phyloP scores from a whole-genome alignment of 2,888 invertebrate genomes.

The Leptinotarsa juncta region DNA sequence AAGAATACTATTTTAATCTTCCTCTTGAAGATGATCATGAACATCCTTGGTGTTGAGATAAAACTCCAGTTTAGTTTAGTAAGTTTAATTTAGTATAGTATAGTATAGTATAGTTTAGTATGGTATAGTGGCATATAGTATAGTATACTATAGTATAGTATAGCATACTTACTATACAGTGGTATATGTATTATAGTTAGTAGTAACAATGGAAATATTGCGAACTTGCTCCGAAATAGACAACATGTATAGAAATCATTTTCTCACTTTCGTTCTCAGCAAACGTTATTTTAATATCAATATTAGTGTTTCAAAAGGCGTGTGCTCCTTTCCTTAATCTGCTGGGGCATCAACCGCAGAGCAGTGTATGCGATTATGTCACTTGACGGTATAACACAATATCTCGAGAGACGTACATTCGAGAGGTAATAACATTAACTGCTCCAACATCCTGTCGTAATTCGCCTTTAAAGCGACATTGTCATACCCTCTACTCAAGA shows the following conservation, averaged over 20 bases:
- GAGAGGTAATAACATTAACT: slow-evolving; percentile 42
- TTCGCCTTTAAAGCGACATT: slow-evolving; percentile 43
- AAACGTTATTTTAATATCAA: too few relatives aligned
- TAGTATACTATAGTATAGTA: background rate
- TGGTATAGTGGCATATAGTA: background rate
- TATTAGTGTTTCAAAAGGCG: background rate
- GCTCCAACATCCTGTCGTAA: slow-evolving; percentile 48
- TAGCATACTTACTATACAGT: background rate
- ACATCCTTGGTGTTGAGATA: too few relatives aligned
- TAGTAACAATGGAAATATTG: too few relatives aligned
- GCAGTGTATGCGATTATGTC: slow-evolving; percentile 29
- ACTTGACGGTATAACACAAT: slow-evolving; percentile 38
- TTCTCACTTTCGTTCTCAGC: too few relatives aligned
- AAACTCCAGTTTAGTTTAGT: too few relatives aligned
- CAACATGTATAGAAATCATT: too few relatives aligned
- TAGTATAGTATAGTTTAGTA: background rate
- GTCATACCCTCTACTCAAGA: slow-evolving; percentile 43
- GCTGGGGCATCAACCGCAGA: background rate
- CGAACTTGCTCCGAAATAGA: too few relatives aligned
- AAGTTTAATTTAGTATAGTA: background rate
- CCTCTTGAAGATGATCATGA: too few relatives aligned
- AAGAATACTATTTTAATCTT: too few relatives aligned
- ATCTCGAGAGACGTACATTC: slow-evolving; percentile 38
- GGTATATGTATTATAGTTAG: too few relatives aligned
- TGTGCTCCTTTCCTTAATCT: background rate